A percentile compares a stretch with the other conserved stretches of the same genome.
These are phyloP conservation scores for Scaptomyza hsui DNA, from an alignment of 1,140 invertebrate species.

Conservation along the genomic window DNA sequence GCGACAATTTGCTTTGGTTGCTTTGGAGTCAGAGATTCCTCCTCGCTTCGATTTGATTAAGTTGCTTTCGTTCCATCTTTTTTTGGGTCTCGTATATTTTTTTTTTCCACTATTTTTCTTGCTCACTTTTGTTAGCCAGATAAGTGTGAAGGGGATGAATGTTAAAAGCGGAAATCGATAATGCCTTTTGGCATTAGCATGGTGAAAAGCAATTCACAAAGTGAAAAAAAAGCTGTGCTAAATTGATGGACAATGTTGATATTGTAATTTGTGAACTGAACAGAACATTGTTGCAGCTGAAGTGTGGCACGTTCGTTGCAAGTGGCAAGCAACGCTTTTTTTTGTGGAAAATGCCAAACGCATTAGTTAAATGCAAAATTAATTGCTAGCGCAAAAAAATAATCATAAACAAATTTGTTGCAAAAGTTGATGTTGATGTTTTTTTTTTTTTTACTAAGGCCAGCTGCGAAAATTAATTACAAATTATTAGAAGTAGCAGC, in stretches of 20 bases:
- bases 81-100: not conserved
- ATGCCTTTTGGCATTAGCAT: slow-evolving; percentile 53
- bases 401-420: slow-evolving; percentile 15
- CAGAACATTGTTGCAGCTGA: not conserved
- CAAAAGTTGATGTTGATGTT: slow-evolving; percentile 1
- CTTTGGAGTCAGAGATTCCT: slow-evolving; percentile 33
- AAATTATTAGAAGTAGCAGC: slow-evolving; percentile 61
- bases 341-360: slow-evolving; percentile 53
- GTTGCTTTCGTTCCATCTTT: slow-evolving; percentile 45
- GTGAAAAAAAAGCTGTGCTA: slow-evolving; percentile 19
- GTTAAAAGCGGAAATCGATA: slow-evolving; percentile 71
- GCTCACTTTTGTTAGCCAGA: not conserved
- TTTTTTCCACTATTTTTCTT: not conserved
- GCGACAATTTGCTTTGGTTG: slow-evolving; percentile 56
- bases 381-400: slow-evolving; percentile 58
- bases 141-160: not conserved
- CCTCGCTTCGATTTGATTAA: slow-evolving; percentile 65
- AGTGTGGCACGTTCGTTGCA: slow-evolving; percentile 6
- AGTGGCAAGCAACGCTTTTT: slow-evolving; percentile 13
- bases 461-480: slow-evolving; percentile 77
- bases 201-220: not conserved
- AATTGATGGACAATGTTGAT: slow-evolving; percentile 69
- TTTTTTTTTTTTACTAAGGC: slow-evolving; percentile 26
- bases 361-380: slow-evolving; percentile 78
- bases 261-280: slow-evolving; percentile 65